Base-by-base conservation (phyloP, 2,888 invertebrate species). In the Eubasilissa splendida region DNA sequence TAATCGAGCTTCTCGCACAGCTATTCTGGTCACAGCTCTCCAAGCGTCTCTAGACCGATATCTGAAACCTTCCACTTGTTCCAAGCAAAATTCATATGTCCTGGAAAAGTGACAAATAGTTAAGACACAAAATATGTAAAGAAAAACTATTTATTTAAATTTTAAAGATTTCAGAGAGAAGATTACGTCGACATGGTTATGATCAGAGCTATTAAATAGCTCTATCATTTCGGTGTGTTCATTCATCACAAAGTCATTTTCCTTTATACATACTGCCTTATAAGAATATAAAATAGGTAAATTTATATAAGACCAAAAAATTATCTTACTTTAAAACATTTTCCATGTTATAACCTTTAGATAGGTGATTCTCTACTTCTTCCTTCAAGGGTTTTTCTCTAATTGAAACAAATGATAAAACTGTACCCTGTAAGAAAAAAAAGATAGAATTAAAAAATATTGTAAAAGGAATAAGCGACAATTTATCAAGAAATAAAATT, bases 21-120 rank as follows among this genome's bases (percentile, higher is more conserved):
- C 98, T 82, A 97, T 95, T 85, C 95, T 93, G 0, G 99, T 99
- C 9, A 98, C 97, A 0, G 98, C 96, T 85, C 96, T 93, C 95
- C 98, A 96, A 4, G 98, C 99, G 91, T 99, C 99, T 86, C 95
- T 93, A 0, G 99, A 96, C 85, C 99, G 92, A 89, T 99, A 99
- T 83, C 96, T 92, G 88, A 99, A 99, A 0, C 98, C 96, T 87
- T 99, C 99, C 73, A 99, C 95, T 89, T 99, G 98, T 83, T 97
- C 96, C 88, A 99, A 91, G 85, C 96, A 96, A 87, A 99, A 99
- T 86, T 97, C 94, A 88, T 98, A 99, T 79, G 96, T 95, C 87
- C 96, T 96, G 85, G 89, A 88, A 84, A 88, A 84, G 77, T 79
- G 75, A 76, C 60, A 9, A 78, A 52, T 53, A 11, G 22, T 54